Conservation (phyloP, 1,140 invertebrate species). For the Solenopsis invicta region DNA sequence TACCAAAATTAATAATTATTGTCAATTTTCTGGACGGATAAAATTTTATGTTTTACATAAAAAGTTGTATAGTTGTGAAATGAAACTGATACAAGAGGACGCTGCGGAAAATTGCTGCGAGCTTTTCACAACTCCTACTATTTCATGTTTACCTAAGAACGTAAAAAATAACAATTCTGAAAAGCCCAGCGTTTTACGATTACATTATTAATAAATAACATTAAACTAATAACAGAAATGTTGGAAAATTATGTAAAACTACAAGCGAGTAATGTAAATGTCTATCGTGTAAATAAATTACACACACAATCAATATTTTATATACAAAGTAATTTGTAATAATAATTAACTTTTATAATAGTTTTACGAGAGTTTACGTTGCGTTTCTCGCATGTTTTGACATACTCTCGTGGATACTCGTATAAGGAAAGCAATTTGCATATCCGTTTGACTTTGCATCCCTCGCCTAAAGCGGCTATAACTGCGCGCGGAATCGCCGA, state of each 20-base stretch:
- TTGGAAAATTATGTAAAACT: neutral
- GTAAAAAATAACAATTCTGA: neutral
- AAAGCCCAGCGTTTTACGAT: neutral
- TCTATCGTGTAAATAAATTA: no score
- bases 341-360: neutral
- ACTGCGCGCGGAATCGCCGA: constrained; percentile 65
- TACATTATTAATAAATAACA: constrained; percentile 13
- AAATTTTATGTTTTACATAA: neutral
- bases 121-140: neutral
- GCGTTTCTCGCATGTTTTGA: neutral
- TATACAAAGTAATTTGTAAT: no score
- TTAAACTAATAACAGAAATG: neutral
- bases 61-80: neutral
- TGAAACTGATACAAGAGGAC: constrained; percentile 60
- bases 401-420: neutral
- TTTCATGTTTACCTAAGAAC: neutral
- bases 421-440: constrained; percentile 13
- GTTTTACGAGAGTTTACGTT: neutral
- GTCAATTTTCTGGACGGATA: neutral
- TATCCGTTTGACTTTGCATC: neutral
- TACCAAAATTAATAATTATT: neutral
- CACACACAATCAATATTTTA: no score
- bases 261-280: neutral
- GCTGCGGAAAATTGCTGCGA: neutral
- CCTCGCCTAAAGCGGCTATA: constrained; percentile 46